A percentile compares a stretch with the other conserved stretches of the same genome.
These are phyloP conservation scores for Troglohyphantes excavatus DNA, from an alignment of 2,888 invertebrate genomes.

Conservation along the genomic window DNA sequence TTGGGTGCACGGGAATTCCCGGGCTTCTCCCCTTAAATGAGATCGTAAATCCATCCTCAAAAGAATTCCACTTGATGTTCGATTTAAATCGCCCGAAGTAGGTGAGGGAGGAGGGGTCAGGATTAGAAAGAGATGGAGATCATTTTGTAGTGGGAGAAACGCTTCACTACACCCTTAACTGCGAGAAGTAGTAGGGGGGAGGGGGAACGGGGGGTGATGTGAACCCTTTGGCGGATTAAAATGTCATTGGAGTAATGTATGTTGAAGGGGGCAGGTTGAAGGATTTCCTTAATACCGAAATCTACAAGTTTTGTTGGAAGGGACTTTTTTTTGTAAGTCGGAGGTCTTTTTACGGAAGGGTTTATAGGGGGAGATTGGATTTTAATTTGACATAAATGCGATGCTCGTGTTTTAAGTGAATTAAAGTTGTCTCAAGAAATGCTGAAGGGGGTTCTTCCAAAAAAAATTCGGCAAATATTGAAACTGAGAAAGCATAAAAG, in stretches of 20 bases:
- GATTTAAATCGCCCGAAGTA: conserved; percentile 49
- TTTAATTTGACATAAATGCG: not conserved
- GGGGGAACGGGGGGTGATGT: too few species aligned
- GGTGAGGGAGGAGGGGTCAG: not conserved
- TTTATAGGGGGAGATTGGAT: not conserved
- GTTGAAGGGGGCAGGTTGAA: conserved; percentile 5
- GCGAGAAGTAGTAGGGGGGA: not conserved
- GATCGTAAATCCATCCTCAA: conserved; percentile 70
- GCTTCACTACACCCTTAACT: conserved; percentile 37
- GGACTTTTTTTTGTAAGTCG: not conserved
- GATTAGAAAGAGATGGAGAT: conserved; percentile 45
- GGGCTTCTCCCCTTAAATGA: conserved; percentile 51
- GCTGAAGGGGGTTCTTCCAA: not conserved
- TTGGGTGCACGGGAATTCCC: not conserved
- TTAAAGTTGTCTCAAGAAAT: not conserved
- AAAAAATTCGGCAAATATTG: too few species aligned
- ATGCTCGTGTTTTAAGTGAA: not conserved
- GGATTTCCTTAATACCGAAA: conserved; percentile 31
- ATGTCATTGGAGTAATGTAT: conserved; percentile 36
- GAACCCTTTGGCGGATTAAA: conserved; percentile 26
- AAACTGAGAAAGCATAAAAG: too few species aligned
- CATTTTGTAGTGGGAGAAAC: conserved; percentile 44
- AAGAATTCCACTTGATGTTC: conserved; percentile 71
- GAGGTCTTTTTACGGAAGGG: not conserved
- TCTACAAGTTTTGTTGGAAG: not conserved